These are phyloP conservation scores for Caenorhabditis parvicauda DNA, from an alignment of 2,888 invertebrate species.

Conservation along the genomic window DNA sequence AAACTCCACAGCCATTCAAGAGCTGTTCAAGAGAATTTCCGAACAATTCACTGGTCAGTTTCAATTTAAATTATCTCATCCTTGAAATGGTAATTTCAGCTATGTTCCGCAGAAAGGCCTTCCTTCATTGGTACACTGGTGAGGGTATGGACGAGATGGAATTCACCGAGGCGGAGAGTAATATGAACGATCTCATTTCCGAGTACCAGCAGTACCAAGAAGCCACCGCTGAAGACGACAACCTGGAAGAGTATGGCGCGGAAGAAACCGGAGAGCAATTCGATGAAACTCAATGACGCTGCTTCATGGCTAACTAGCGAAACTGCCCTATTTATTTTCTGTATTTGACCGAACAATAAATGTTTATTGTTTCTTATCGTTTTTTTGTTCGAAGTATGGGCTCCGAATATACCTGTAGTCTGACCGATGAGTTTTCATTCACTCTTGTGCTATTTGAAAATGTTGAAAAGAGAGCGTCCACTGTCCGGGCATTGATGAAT, in stretches of 20 bases:
- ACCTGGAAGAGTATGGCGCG: constrained; percentile 15
- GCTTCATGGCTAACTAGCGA: too few species aligned
- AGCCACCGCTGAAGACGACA: constrained; percentile 32
- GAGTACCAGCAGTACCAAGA: constrained; percentile 91
- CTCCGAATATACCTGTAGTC: too few species aligned
- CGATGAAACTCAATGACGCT: too few species aligned
- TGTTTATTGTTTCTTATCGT: too few species aligned
- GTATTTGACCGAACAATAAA: too few species aligned
- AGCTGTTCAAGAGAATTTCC: constrained; percentile 84
- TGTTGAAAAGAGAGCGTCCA: too few species aligned
- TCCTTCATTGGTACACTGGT: constrained; percentile 94
- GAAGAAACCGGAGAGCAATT: constrained; percentile 23
- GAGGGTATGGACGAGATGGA: constrained; percentile 98
- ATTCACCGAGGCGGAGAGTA: constrained; percentile 91
- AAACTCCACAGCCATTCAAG: constrained; percentile 84
- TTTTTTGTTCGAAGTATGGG: too few species aligned
- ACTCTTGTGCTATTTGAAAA: too few species aligned
- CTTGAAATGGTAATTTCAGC: constrained; percentile 65
- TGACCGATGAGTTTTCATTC: too few species aligned
- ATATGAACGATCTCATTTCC: constrained; percentile 77
- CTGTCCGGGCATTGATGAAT: too few species aligned
- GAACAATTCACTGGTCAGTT: constrained; percentile 75
- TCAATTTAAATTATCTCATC: background rate
- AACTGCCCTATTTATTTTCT: too few species aligned
- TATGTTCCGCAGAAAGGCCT: constrained; percentile 91